Base-by-base conservation (phyloP, 2,797 vertebrate species). In the Avahi laniger region DNA sequence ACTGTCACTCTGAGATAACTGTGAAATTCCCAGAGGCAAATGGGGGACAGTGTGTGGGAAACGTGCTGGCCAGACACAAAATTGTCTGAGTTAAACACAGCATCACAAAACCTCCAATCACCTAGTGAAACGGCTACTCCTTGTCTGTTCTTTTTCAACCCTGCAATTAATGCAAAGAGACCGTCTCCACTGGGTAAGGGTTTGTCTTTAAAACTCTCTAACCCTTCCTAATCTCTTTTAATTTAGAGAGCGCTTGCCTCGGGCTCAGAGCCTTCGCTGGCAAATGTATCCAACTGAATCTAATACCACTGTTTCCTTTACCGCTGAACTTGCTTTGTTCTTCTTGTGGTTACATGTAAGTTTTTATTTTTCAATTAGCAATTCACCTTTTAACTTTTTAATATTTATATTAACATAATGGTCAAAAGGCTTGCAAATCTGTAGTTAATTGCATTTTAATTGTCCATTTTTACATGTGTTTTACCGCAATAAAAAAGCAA, bases 301-400 rank as follows among this genome's bases (percentile, higher is more conserved):
- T 30, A 18, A 65, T 15, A 35, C 35, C 70, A 46, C 2, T 13
- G 7, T 28, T 70, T 81, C 18, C 46, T 41, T 59, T 57, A 9
- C 26, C 33, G 6, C 1, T n/a, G 35, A 22, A n/a, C 43, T 89
- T 35, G 52, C 38, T 93, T 83, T 63, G 12, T 22, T 50, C 33
- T 76, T 50, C 3, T 67, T 72, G 63, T 78, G 35, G 35, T 38
- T 95, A 92, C 72, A 38, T 46, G 72, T 97, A 93, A 91, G 85
- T 89, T 97, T 98, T 95, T 91, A 85, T 65, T 97, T 96, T 98
- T 82, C 97, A 87, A 94, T 41, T 95, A 28, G 93, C 97, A 98
- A 97, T 97, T 98, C 94, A 96, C 93, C 94, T 88, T 73, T 81
- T 96, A 97, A 91, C 89, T 93, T 59, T 92, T 88, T 91, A 97